phyloP scores from a whole-genome alignment of 2,888 invertebrate species.

The Ornithoptera alexandrae region DNA sequence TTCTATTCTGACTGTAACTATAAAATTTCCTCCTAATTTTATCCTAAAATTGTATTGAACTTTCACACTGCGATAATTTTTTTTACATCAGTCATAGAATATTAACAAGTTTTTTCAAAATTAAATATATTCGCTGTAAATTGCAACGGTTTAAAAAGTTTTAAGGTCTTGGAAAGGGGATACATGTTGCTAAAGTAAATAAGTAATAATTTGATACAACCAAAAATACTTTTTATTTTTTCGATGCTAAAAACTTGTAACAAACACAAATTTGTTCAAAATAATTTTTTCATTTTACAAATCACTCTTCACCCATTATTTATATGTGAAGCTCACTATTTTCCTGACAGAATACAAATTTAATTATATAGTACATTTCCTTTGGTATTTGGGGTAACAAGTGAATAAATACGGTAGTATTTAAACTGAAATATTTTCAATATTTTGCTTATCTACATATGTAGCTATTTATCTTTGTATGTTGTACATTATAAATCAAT shows the following conservation, averaged over 20 bases:
- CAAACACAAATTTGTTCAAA: constrained; percentile 21
- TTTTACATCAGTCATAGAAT: neutral
- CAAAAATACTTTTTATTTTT: constrained; percentile 19
- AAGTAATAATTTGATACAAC: constrained; percentile 23
- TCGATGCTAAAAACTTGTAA: constrained; percentile 22
- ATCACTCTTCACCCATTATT: constrained; percentile 12
- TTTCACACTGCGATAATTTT: too few species aligned
- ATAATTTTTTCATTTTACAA: constrained; percentile 14
- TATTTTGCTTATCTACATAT: constrained; percentile 4
- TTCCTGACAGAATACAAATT: constrained; percentile 16
- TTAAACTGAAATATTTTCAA: constrained; percentile 10
- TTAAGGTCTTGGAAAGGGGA: constrained; percentile 5
- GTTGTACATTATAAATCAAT: constrained; percentile 17
- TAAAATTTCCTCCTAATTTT: too few species aligned
- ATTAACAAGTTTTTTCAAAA: neutral
- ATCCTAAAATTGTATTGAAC: too few species aligned
- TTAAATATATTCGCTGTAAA: neutral
- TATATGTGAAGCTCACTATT: constrained; percentile 6
- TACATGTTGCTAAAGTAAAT: constrained; percentile 14
- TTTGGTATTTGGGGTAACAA: constrained; percentile 22
- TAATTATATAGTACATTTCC: constrained; percentile 15
- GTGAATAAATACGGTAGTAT: constrained; percentile 8
- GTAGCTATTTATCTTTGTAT: constrained; percentile 11
- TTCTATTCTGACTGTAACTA: too few species aligned
- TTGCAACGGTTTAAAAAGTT: neutral